Conservation (phyloP, 2,113 vertebrate genomes). For the Callithrix jacchus region DNA sequence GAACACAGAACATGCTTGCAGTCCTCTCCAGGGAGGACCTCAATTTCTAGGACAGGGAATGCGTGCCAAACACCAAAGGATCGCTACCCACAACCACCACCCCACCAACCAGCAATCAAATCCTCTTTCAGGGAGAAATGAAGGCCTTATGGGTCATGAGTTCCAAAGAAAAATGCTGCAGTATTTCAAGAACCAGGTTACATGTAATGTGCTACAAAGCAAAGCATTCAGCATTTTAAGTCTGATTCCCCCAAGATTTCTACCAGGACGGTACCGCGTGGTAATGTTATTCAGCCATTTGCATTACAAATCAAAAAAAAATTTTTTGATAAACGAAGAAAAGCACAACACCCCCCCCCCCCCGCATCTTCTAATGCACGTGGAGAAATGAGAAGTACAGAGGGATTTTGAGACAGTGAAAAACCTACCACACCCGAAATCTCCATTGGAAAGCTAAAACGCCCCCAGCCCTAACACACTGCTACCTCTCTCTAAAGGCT, state of each 20-base stretch:
- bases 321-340: background rate
- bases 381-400: slow-evolving; percentile 52
- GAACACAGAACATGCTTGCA: slow-evolving; percentile 59
- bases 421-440: slow-evolving; percentile 65
- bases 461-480: background rate
- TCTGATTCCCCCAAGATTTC: slow-evolving; percentile 45
- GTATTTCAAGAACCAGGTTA: slow-evolving; percentile 75
- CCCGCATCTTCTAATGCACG: slow-evolving; percentile 51
- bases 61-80: slow-evolving; percentile 51
- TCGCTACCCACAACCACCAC: background rate
- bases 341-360: background rate
- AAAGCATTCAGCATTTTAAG: slow-evolving; percentile 57
- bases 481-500: slow-evolving; percentile 47
- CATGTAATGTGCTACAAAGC: slow-evolving; percentile 59
- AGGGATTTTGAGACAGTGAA: slow-evolving; percentile 1
- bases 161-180: slow-evolving; percentile 71
- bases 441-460: slow-evolving; percentile 48
- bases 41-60: slow-evolving; percentile 76
- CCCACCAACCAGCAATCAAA: slow-evolving; percentile 61
- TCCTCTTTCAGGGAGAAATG: slow-evolving; percentile 69
- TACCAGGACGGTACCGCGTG: background rate
- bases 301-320: slow-evolving; percentile 72
- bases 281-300: slow-evolving; percentile 62
- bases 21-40: slow-evolving; percentile 61
- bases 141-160: slow-evolving; percentile 77